Conservation (phyloP, 2,113 vertebrate species). For the Amphiprion percula region DNA sequence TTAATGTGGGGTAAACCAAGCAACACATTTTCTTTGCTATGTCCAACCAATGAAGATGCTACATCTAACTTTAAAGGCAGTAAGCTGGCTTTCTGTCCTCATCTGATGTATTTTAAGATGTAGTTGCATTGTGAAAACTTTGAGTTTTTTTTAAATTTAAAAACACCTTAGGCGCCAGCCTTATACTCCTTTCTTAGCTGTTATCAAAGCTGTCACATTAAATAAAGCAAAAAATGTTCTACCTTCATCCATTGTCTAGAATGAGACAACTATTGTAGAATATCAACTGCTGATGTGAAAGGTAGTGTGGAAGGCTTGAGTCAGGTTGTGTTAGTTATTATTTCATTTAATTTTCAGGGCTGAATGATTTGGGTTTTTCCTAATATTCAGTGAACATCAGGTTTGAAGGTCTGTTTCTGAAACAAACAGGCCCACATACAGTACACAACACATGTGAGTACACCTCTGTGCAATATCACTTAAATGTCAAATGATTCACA, state of each 20-base stretch:
- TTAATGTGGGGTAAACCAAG: slow-evolving; percentile 40
- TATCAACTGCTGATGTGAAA: slow-evolving; percentile 1
- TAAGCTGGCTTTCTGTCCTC: not conserved
- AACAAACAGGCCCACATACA: not conserved
- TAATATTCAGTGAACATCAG: not conserved
- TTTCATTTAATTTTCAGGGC: slow-evolving; percentile 46
- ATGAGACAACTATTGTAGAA: not conserved
- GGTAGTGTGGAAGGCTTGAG: slow-evolving; percentile 26
- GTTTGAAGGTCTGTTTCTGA: slow-evolving; percentile 5
- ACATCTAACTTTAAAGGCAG: slow-evolving; percentile 14
- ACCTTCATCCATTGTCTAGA: not conserved
- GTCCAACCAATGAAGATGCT: not conserved
- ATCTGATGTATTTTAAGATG: not conserved
- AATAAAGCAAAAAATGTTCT: not conserved
- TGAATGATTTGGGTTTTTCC: slow-evolving; percentile 53
- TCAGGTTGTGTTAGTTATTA: slow-evolving; percentile 55
- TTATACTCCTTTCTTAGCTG: too few relatives aligned
- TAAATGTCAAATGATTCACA: too few relatives aligned
- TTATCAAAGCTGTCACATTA: not conserved
- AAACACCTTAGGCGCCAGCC: too few relatives aligned
- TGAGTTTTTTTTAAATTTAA: not conserved
- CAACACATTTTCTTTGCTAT: slow-evolving; percentile 36
- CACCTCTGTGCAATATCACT: too few relatives aligned
- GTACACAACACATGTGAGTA: too few relatives aligned
- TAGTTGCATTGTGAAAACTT: not conserved